Percentiles rank a stretch among this genome's conserved stretches.
Conservation (phyloP, 2,888 invertebrate genomes). For the Nasonovia ribisnigri region DNA sequence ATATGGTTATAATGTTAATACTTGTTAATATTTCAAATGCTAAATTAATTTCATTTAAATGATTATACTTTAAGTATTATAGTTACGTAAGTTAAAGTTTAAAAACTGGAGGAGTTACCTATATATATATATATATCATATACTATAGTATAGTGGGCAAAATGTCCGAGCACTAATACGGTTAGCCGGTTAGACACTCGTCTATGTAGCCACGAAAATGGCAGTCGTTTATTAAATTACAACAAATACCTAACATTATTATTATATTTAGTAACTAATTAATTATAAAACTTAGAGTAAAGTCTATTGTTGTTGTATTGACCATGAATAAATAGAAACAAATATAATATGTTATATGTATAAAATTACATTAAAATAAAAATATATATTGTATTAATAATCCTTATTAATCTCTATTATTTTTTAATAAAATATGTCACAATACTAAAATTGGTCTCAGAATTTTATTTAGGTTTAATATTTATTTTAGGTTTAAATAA, state of each 20-base stretch:
- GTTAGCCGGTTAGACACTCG: neutral
- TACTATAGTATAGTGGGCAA: too few species aligned
- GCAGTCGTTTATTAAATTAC: neutral
- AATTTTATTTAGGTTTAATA: neutral
- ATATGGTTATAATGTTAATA: neutral
- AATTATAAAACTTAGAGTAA: neutral
- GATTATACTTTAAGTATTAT: neutral
- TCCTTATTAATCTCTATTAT: neutral
- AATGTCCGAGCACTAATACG: neutral
- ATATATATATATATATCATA: too few species aligned
- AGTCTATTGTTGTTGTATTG: neutral
- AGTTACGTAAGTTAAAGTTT: neutral
- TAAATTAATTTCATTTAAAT: neutral
- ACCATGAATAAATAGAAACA: neutral
- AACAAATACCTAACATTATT: too few species aligned
- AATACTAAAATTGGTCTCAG: neutral
- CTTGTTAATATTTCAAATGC: neutral
- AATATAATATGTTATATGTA: neutral
- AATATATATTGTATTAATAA: neutral
- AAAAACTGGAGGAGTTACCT: neutral
- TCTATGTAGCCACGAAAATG: neutral
- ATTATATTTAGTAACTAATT: too few species aligned
- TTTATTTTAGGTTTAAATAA: neutral
- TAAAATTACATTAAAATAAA: neutral
- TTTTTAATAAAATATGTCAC: neutral